Percentiles rank a stretch among this genome's conserved stretches.
phyloP scores from a whole-genome alignment of 2,113 vertebrate genomes.

The Climacteris rufus region DNA sequence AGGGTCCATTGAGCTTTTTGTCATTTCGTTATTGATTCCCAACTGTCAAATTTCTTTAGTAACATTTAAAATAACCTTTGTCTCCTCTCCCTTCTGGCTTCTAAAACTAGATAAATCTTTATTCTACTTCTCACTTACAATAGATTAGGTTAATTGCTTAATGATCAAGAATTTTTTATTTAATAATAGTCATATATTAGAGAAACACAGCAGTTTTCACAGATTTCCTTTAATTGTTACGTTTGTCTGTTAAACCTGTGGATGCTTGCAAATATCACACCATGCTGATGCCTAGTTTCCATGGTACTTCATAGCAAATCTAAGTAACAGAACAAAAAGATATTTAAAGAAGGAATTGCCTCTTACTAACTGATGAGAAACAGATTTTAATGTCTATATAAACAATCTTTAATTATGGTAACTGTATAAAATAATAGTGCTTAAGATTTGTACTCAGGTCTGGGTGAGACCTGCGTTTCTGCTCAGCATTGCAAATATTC shows the following conservation, averaged over 20 bases:
- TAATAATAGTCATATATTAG: neutral
- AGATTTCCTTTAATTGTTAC: neutral
- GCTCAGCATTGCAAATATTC: neutral
- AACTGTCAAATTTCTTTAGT: neutral
- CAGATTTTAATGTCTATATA: neutral
- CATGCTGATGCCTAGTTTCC: neutral
- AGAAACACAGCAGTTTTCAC: neutral
- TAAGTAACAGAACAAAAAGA: neutral
- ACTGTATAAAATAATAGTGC: neutral
- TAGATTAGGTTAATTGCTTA: neutral
- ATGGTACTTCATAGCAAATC: neutral
- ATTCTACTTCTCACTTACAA: neutral
- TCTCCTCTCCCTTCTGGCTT: neutral
- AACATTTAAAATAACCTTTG: neutral
- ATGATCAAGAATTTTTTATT: neutral
- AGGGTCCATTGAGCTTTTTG: neutral
- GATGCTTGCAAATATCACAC: neutral
- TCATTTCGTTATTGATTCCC: neutral
- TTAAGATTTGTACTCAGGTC: neutral
- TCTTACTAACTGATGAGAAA: neutral
- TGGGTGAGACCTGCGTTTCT: neutral
- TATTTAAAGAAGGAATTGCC: neutral
- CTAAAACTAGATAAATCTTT: neutral
- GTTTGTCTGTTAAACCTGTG: neutral
- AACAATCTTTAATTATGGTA: neutral